Evolutionary conservation across 2,113 vertebrate species (phyloP).

Genomic region (Polypterus senegalus): DNA sequence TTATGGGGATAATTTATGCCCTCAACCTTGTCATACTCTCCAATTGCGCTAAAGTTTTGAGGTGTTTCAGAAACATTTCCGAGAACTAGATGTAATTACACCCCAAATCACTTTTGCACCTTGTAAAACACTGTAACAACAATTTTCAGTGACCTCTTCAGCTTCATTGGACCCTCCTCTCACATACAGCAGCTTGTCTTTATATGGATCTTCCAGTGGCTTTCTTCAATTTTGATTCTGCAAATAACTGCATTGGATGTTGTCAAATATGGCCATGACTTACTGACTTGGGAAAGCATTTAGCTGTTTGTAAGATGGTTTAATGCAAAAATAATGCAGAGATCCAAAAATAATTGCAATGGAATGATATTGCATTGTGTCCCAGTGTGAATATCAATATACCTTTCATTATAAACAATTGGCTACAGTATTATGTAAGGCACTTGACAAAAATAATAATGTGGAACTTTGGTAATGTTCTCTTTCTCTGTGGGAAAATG

Average conservation of each 20-base stretch:
- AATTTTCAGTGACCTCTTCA: not conserved
- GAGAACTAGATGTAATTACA: conserved; percentile 8
- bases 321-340: no score
- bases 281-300: no score
- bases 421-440: no score
- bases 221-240: conserved; percentile 3
- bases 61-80: conserved; percentile 15
- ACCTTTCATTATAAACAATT: no score
- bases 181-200: conserved; percentile 5
- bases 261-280: no score
- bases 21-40: conserved; percentile 16
- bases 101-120: not conserved
- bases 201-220: conserved; percentile 7
- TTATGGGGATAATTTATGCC: conserved; percentile 19
- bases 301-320: no score
- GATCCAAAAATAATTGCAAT: no score
- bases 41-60: conserved; percentile 16
- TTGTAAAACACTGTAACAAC: conserved; percentile 7
- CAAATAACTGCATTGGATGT: not conserved
- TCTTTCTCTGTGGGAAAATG: conserved; percentile 3
- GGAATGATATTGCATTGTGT: no score
- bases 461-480: no score
- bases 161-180: conserved; percentile 2
- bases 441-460: no score
- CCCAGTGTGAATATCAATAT: no score